Percentiles rank a stretch among this genome's conserved stretches.
Conservation (phyloP, 2,113 vertebrate species). For the Ceuthmochares aereus region DNA sequence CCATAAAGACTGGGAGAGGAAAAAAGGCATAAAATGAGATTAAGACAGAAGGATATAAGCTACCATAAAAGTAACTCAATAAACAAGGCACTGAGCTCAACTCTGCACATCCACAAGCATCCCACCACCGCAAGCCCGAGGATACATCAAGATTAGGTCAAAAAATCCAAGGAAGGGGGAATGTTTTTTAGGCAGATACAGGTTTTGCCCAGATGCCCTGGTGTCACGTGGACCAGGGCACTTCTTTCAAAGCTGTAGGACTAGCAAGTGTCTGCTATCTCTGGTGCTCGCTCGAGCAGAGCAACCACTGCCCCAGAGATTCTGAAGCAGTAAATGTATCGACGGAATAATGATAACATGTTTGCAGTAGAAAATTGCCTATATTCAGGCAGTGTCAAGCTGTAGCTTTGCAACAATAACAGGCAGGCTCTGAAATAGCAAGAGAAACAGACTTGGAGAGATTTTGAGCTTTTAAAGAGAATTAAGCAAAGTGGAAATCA, state of each 20-base stretch:
- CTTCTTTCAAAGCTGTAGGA: background rate
- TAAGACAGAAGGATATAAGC: constrained; percentile 33
- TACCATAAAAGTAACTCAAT: constrained; percentile 46
- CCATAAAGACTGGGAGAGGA: background rate
- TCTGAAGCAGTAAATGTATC: constrained; percentile 57
- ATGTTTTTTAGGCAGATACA: background rate
- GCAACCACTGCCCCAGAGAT: constrained; percentile 23
- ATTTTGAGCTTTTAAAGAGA: constrained; percentile 36
- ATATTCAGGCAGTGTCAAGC: constrained; percentile 33
- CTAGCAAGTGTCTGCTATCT: background rate
- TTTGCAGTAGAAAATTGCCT: constrained; percentile 60
- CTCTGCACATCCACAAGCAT: background rate
- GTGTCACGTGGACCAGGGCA: background rate
- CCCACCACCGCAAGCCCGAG: background rate
- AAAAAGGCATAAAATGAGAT: constrained; percentile 25
- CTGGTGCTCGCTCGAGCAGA: constrained; percentile 18
- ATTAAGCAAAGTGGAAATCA: constrained; percentile 35
- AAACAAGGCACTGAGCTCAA: background rate
- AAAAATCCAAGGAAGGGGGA: background rate
- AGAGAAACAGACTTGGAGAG: constrained; percentile 6
- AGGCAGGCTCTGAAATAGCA: constrained; percentile 15
- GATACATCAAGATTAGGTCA: background rate
- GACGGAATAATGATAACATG: constrained; percentile 42
- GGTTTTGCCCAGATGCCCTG: background rate
- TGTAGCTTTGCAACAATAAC: constrained; percentile 52